Evolutionary conservation across 2,888 invertebrate genomes (phyloP), one percentile per base, ranked within the genome.

Genomic region (Atherix ibis): DNA sequence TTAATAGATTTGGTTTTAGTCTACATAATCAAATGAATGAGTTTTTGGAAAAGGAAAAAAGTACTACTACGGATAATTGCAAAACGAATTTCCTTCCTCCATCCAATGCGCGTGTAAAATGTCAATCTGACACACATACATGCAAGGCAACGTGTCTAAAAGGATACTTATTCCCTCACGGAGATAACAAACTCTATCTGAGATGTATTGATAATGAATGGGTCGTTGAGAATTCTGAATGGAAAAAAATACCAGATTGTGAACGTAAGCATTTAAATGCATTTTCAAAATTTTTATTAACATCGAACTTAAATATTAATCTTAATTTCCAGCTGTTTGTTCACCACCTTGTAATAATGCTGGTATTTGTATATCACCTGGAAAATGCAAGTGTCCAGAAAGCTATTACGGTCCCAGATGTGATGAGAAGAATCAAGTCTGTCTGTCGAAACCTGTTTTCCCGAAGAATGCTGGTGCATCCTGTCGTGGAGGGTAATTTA

Each of bases 331-430:
- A 84, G 87, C 81, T 0, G 65, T 71, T 43, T 89, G 89, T 52
- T 54, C 68, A 14, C 79, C 80, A 0, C 63, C 68, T 1, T 91
- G 89, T 54, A 66, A 74, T 51, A 85, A 89, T 57, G 77, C 72
- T 34, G 89, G 89, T 1, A 75, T 79, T 32, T 91, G 89, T 49
- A 54, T 78, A 3, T 67, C 68, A 17, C 77, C 80, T 0, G 77
- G 83, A 51, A 64, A 72, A 1, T 91, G 89, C 49, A 60, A 71
- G 26, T 91, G 89, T 47, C 70, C 78, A 0, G 67, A 72, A 31
- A 74, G 74, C 50, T 85, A 65, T 58, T 67, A 68, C 27, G 85
- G 85, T 4, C 68, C 71, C 0, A 68, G 70, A 46, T 87, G 87
- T 50, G 76, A 85, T 61, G 71, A 70, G 42, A 75, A 77, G 52